Percentiles rank a stretch among this genome's conserved stretches.
These are phyloP conservation scores for Heliocidaris erythrogramma DNA, from an alignment of 35 echinoderm and acorn worm species.

Conservation along the genomic window DNA sequence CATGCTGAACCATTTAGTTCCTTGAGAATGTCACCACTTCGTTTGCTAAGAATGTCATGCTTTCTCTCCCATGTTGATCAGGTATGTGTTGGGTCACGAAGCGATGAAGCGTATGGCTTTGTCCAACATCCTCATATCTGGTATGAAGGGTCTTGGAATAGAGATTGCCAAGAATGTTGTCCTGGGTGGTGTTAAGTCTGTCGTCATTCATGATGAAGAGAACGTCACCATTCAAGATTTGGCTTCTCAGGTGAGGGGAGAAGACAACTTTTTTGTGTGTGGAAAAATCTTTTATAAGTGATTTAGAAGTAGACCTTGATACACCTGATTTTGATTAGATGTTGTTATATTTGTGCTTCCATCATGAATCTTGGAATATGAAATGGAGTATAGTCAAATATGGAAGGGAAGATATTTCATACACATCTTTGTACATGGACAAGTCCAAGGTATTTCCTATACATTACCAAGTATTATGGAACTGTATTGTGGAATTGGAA, in stretches of 20 bases:
- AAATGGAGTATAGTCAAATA: too few species aligned
- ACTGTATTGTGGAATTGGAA: too few species aligned
- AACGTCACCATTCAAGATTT: slow-evolving; percentile 73
- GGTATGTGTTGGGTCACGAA: slow-evolving; percentile 97
- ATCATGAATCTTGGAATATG: too few species aligned
- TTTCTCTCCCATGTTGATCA: slow-evolving; percentile 28
- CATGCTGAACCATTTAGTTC: not conserved
- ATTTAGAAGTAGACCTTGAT: too few species aligned
- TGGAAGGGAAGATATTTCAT: too few species aligned
- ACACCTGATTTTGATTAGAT: too few species aligned
- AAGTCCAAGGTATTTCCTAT: too few species aligned
- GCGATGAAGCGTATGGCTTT: slow-evolving; percentile 95
- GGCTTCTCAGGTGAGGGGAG: slow-evolving; percentile 76
- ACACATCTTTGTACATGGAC: too few species aligned
- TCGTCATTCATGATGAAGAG: slow-evolving; percentile 93
- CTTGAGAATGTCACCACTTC: not conserved
- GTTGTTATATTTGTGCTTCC: too few species aligned
- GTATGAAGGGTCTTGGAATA: slow-evolving; percentile 91
- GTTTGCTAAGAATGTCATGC: not conserved
- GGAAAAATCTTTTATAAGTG: too few species aligned
- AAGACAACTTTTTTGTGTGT: too few species aligned
- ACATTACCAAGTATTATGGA: not conserved
- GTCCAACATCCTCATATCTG: slow-evolving; percentile 92
- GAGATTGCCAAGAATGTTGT: slow-evolving; percentile 98
- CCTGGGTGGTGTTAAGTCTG: slow-evolving; percentile 89